Evolutionary conservation across 2,797 vertebrate species (phyloP).

Genomic region (Mormyrus proboscirostris): DNA sequence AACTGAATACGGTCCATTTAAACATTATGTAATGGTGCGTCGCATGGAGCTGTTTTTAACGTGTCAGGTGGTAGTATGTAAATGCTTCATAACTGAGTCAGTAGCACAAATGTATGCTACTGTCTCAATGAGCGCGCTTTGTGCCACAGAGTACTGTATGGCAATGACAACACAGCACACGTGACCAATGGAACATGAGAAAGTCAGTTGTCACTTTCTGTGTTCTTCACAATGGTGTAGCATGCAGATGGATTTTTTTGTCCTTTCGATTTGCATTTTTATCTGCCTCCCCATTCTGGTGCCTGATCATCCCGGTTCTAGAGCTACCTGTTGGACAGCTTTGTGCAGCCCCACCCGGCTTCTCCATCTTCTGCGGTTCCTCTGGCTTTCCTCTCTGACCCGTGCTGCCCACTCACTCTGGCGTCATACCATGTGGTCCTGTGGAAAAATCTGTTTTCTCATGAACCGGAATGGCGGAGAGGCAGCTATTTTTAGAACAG

Average conservation of each 20-base stretch:
- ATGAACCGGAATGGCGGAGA: not conserved
- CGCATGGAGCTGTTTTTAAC: not conserved
- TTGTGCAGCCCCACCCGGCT: not conserved
- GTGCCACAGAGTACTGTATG: not conserved
- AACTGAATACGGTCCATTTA: not conserved
- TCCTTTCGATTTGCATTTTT: not conserved
- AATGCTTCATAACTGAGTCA: not conserved
- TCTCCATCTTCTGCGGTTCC: not conserved
- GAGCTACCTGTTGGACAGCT: not conserved
- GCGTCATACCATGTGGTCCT: not conserved
- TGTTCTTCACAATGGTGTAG: not conserved
- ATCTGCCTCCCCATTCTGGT: not conserved
- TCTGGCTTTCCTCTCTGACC: not conserved
- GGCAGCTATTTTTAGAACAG: constrained; percentile 15
- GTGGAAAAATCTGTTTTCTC: constrained; percentile 17
- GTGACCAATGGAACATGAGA: not conserved
- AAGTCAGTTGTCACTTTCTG: not conserved
- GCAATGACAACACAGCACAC: not conserved
- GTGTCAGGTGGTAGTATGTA: not conserved
- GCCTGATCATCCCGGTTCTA: not conserved
- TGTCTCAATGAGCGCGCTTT: not conserved
- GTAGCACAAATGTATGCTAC: not conserved
- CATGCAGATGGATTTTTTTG: not conserved
- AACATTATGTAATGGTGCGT: not conserved
- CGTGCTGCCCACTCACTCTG: not conserved